These are phyloP conservation scores for Conus betulinus DNA, from an alignment of 1,140 invertebrate species.

Conservation along the genomic window DNA sequence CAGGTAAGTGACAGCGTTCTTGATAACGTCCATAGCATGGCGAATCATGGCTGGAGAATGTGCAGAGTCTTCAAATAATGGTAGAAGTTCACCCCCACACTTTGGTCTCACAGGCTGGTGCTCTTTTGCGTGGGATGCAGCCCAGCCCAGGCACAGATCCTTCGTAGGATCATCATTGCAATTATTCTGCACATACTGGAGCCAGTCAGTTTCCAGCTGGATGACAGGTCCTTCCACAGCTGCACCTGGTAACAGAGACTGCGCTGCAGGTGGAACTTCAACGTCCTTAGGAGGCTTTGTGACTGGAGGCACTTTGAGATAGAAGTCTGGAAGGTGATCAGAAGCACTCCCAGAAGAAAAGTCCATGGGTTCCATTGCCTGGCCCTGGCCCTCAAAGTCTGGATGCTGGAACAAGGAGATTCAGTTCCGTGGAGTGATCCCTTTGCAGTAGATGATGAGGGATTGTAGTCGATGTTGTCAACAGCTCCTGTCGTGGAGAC, in stretches of 20 bases:
- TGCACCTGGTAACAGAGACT: background rate
- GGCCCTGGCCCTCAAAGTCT: background rate
- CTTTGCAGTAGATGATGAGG: slow-evolving; percentile 11
- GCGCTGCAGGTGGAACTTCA: background rate
- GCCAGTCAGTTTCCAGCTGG: background rate
- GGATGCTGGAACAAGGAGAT: slow-evolving; percentile 1
- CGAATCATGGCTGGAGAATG: too few relatives aligned
- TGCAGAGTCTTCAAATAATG: too few relatives aligned
- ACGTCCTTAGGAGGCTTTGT: background rate
- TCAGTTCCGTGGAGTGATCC: background rate
- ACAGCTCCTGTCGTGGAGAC: slow-evolving; percentile 9
- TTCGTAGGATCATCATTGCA: background rate
- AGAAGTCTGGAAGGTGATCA: slow-evolving; percentile 1
- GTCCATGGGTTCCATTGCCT: background rate
- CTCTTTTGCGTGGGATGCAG: background rate
- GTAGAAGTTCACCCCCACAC: background rate
- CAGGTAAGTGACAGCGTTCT: too few relatives aligned
- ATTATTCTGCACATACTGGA: background rate
- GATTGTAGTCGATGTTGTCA: background rate
- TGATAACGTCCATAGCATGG: too few relatives aligned
- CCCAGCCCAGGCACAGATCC: slow-evolving; percentile 8
- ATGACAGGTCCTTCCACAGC: background rate
- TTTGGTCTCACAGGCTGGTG: slow-evolving; percentile 1
- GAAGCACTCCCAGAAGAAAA: background rate
- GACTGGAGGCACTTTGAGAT: background rate